phyloP scores from a whole-genome alignment of 1,140 invertebrate species.

The Cydia amplana region DNA sequence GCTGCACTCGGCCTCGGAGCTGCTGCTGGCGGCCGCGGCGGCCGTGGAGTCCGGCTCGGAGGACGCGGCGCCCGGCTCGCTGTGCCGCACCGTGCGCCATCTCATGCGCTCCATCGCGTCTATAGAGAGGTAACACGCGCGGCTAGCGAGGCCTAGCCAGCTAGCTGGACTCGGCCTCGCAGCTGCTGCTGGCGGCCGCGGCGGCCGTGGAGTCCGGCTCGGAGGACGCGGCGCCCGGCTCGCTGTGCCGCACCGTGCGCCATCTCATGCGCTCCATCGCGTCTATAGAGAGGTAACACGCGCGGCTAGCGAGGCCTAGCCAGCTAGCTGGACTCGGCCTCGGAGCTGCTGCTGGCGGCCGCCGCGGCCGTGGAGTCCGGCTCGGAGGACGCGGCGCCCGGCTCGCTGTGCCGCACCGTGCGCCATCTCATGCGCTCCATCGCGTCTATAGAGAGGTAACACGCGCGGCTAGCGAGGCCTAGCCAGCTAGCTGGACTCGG shows the following conservation, averaged over 20 bases:
- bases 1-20: conserved; percentile 61
- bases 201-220: conserved; percentile 55
- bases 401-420: conserved; percentile 60
- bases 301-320: too few relatives aligned
- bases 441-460: conserved; percentile 53
- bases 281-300: conserved; percentile 56
- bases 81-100: conserved; percentile 59
- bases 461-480: too few relatives aligned
- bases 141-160: too few relatives aligned
- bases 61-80: conserved; percentile 46
- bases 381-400: conserved; percentile 44
- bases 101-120: conserved; percentile 65
- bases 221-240: conserved; percentile 44
- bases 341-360: conserved; percentile 57
- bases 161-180: conserved; percentile 53
- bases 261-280: conserved; percentile 66
- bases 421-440: conserved; percentile 63
- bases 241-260: conserved; percentile 58
- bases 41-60: conserved; percentile 50
- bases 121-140: conserved; percentile 57
- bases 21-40: conserved; percentile 57
- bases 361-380: conserved; percentile 54
- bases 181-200: conserved; percentile 56
- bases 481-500: too few relatives aligned
- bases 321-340: conserved; percentile 51